These are phyloP conservation scores for Cebidichthys violaceus DNA, from an alignment of 2,113 vertebrate species.

Conservation along the genomic window DNA sequence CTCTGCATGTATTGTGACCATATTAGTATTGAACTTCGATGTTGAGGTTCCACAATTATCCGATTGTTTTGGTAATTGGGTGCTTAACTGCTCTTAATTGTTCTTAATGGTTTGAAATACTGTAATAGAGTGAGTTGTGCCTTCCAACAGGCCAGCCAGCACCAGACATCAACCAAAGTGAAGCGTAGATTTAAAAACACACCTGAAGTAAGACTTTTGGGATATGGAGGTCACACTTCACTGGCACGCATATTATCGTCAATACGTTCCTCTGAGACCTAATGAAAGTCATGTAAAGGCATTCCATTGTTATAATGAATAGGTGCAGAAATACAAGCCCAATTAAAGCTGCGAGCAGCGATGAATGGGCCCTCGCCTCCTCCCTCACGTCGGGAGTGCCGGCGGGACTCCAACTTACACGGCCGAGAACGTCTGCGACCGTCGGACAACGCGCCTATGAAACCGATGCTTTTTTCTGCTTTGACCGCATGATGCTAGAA, in stretches of 20 bases:
- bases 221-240: conserved; percentile 44
- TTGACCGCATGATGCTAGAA: too few species aligned
- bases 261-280: conserved; percentile 33
- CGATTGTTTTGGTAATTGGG: conserved; percentile 59
- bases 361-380: too few species aligned
- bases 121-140: conserved; percentile 56
- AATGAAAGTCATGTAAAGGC: conserved; percentile 56
- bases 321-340: conserved; percentile 49
- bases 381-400: too few species aligned
- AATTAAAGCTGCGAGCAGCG: too few species aligned
- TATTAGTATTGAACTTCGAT: conserved; percentile 29
- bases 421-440: too few species aligned
- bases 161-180: conserved; percentile 39
- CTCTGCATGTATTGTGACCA: conserved; percentile 42
- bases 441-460: too few species aligned
- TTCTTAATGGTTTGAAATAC: conserved; percentile 59
- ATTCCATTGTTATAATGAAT: conserved; percentile 62
- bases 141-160: conserved; percentile 17
- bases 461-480: too few species aligned
- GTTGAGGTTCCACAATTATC: conserved; percentile 42
- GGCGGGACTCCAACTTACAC: too few species aligned
- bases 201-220: conserved; percentile 42
- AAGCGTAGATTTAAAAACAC: conserved; percentile 59
- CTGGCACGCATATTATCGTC: conserved; percentile 38
- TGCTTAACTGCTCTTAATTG: conserved; percentile 63